A percentile compares a stretch with the other conserved stretches of the same genome.
Conservation (phyloP, 2,113 vertebrate species). For the Amblyopsis rosae region DNA sequence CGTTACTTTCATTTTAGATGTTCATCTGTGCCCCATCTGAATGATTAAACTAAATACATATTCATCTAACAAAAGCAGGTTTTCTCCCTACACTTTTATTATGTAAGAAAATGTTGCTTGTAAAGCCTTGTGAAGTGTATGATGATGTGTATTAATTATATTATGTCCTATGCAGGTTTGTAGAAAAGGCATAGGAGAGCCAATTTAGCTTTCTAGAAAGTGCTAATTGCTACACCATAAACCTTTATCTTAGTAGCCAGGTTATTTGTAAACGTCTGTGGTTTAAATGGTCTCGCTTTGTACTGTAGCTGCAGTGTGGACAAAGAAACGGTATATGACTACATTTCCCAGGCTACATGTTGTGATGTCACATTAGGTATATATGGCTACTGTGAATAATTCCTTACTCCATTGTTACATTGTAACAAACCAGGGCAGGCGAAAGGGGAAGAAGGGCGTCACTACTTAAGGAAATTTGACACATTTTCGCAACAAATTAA, state of each 20-base stretch:
- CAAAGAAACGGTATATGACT: slow-evolving; percentile 49
- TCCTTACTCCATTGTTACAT: slow-evolving; percentile 79
- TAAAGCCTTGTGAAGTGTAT: background rate
- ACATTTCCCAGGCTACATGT: slow-evolving; percentile 68
- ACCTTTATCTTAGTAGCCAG: background rate
- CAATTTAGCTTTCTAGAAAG: slow-evolving; percentile 14
- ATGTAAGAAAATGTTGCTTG: background rate
- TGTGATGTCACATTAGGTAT: slow-evolving; percentile 77
- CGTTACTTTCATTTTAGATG: slow-evolving; percentile 46
- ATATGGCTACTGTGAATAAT: slow-evolving; percentile 67
- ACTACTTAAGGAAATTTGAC: slow-evolving; percentile 38
- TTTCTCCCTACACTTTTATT: background rate
- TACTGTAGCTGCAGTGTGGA: slow-evolving; percentile 21
- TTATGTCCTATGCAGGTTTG: background rate
- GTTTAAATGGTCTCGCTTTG: background rate
- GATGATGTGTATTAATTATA: background rate
- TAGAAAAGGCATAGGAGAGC: background rate
- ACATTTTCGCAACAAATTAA: slow-evolving; percentile 29
- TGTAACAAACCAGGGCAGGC: slow-evolving; percentile 73
- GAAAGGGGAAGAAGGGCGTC: slow-evolving; percentile 53
- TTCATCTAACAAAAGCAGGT: slow-evolving; percentile 21
- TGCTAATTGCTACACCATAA: background rate
- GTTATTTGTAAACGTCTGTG: background rate
- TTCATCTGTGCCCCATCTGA: slow-evolving; percentile 39
- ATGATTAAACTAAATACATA: slow-evolving; percentile 61